Conservation (phyloP, 2,113 vertebrate genomes). For the Vombatus ursinus region DNA sequence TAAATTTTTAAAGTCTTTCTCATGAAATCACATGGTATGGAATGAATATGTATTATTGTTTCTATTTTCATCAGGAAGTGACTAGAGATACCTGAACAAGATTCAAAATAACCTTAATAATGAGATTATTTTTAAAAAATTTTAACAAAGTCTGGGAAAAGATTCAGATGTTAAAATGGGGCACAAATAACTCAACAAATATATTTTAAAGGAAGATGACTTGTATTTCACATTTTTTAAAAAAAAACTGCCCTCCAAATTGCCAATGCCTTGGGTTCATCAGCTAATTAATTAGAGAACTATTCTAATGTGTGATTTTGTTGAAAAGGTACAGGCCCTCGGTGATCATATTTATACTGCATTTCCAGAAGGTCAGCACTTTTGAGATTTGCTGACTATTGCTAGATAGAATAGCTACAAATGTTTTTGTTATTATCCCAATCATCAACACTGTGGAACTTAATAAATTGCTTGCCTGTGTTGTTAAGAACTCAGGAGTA, state of each 20-base stretch:
- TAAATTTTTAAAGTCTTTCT: background rate
- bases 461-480: background rate
- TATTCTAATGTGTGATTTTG: background rate
- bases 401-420: background rate
- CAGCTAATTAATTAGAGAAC: background rate
- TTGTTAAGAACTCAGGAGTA: background rate
- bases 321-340: background rate
- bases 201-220: background rate
- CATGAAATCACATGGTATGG: background rate
- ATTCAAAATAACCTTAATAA: background rate
- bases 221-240: background rate
- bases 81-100: background rate
- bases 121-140: background rate
- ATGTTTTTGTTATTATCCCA: background rate
- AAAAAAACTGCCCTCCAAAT: background rate
- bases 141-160: background rate
- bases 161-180: background rate
- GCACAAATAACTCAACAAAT: background rate
- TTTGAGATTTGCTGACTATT: slow-evolving; percentile 5
- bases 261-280: background rate
- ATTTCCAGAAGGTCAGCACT: background rate
- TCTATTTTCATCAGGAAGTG: background rate
- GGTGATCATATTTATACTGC: background rate
- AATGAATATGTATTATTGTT: background rate
- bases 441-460: background rate